phyloP scores from a whole-genome alignment of 2,888 invertebrate species.

The Ceriagrion tenellum region DNA sequence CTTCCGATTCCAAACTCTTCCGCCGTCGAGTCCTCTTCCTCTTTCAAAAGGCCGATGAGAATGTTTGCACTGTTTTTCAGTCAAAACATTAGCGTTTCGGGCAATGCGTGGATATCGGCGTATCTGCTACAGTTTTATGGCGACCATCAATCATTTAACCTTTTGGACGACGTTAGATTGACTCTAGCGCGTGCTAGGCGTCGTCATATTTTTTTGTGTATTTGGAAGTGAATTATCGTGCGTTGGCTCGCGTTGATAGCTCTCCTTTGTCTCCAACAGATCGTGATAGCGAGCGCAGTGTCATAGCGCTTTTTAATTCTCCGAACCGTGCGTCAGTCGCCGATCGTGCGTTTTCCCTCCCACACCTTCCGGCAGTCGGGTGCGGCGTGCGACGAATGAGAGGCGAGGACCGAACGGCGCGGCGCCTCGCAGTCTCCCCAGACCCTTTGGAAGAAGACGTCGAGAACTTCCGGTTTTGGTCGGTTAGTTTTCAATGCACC shows the following conservation, averaged over 20 bases:
- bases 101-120: not conserved
- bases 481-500: constrained; percentile 22
- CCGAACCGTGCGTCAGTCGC: not conserved
- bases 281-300: not conserved
- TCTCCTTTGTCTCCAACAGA: not conserved
- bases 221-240: not conserved
- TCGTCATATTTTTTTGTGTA: not conserved
- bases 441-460: not conserved
- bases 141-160: not conserved
- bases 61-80: not conserved
- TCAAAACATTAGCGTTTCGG: not conserved
- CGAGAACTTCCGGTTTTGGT: not conserved
- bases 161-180: not conserved
- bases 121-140: not conserved
- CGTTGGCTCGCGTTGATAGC: not conserved
- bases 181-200: not conserved
- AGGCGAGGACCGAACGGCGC: not conserved
- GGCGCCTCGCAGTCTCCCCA: not conserved
- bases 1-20: not conserved
- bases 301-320: not conserved
- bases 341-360: not conserved
- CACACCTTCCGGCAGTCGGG: not conserved
- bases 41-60: not conserved
- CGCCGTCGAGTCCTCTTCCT: not conserved
- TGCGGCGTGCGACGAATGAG: not conserved